A percentile compares a stretch with the other conserved stretches of the same genome.
Evolutionary conservation across 2,888 invertebrate species (phyloP).

Genomic region (Anoncus sp.): DNA sequence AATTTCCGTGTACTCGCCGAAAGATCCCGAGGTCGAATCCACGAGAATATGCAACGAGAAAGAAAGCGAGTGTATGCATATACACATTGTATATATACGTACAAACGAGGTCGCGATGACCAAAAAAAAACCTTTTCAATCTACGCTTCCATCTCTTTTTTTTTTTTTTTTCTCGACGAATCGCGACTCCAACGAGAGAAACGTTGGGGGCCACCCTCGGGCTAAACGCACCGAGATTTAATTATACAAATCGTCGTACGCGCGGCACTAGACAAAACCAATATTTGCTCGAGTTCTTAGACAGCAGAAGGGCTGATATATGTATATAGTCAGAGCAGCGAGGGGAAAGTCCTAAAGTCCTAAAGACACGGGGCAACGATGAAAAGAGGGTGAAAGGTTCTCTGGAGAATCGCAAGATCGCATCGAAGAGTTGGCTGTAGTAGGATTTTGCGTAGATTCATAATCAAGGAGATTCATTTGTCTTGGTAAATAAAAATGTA

Average conservation of each 20-base stretch:
- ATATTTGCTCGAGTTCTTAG: constrained; percentile 79
- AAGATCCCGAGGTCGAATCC: constrained; percentile 22
- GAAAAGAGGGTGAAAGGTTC: constrained; percentile 40
- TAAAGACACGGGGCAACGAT: constrained; percentile 39
- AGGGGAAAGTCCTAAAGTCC: constrained; percentile 22
- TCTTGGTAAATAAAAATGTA: constrained; percentile 77
- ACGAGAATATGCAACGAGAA: too few species aligned
- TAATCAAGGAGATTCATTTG: constrained; percentile 78
- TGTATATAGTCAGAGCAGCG: constrained; percentile 1
- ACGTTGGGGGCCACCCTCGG: constrained; percentile 1
- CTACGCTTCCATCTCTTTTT: constrained; percentile 13
- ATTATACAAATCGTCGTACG: constrained; percentile 79
- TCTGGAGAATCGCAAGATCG: constrained; percentile 11
- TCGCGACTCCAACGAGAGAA: constrained; percentile 42
- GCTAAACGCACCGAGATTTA: constrained; percentile 73
- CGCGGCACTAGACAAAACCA: constrained; percentile 79
- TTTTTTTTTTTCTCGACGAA: constrained; percentile 20
- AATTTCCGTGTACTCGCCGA: constrained; percentile 74
- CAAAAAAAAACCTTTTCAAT: constrained; percentile 4
- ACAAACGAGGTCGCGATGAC: constrained; percentile 30
- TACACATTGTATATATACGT: constrained; percentile 5
- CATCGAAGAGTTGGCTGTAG: constrained; percentile 8
- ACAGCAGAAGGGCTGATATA: constrained; percentile 54
- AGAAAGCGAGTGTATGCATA: neutral
- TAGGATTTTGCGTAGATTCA: constrained; percentile 70